Base-by-base conservation (phyloP, 1,140 invertebrate species). In the Drosophila cardini region DNA sequence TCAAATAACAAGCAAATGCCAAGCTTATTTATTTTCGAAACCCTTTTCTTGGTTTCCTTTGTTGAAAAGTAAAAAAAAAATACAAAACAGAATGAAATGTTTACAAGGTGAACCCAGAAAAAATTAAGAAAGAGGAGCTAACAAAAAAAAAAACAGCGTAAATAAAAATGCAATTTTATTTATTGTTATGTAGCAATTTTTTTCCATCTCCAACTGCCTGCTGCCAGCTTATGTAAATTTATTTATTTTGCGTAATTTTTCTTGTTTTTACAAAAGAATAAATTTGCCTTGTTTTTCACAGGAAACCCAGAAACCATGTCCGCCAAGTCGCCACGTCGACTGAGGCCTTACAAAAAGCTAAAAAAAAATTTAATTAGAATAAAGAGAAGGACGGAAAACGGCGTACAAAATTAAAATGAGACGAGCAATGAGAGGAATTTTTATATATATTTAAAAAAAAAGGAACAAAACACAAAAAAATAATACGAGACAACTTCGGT, bases 231-330 rank as follows among this genome's bases (percentile, higher is more conserved):
- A 91, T 91, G 89, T 91, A 91, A 91, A 91, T 91, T 91, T 91
- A 91, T 91, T 91, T 91, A 91, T 91, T 91, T 91, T 74, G 76
- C 76, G 89, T 91, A 91, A 91, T 91, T 91, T 91, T 91, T 91
- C 89, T 91, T 91, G 89, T 90, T 84, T 81, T 80, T 72, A 83
- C 84, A 89, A 77, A 78, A 86, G 81, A 86, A 90, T 84, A 84
- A 89, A 87, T 75, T 86, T 81, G 80, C 78, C 75, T 86, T 79
- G 71, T 79, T 87, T 71, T 60, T 64, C 48, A 58, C 53, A 34
- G 57, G 55, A 56, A 69, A 50, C 58, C 61, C 71, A 45, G 61
- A 36, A 48, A 62, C 42, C 32, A 60, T 60, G 48, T 56, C 50
- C 52, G 9, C 46, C 60, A 56, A 61, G 68, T 72, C 34, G 62